These are phyloP conservation scores for Antedon mediterranea DNA, from an alignment of 53 echinoderm and acorn worm genomes.

Conservation along the genomic window DNA sequence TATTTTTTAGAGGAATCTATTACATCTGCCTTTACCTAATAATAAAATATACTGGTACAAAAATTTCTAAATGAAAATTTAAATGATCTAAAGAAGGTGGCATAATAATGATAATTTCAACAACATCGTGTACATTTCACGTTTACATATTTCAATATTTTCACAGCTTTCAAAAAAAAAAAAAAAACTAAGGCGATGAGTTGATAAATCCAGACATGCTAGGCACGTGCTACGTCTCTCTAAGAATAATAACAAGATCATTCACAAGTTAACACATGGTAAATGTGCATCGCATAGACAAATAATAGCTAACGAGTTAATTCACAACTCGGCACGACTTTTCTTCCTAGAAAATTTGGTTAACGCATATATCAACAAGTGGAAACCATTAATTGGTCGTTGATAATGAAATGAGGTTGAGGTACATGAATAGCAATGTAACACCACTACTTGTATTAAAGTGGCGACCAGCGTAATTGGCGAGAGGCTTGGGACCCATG, in stretches of 20 bases:
- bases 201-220: neutral
- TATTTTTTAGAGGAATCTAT: too few relatives aligned
- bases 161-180: neutral
- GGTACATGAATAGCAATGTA: neutral
- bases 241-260: too few relatives aligned
- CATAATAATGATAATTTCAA: neutral
- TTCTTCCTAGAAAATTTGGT: neutral
- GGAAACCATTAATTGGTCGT: neutral
- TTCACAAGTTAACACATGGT: neutral
- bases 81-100: too few relatives aligned
- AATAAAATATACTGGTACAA: too few relatives aligned
- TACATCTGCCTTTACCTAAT: too few relatives aligned
- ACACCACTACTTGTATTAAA: neutral
- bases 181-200: neutral
- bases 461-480: neutral
- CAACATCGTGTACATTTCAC: neutral
- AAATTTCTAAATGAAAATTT: too few relatives aligned
- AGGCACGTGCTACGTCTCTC: too few relatives aligned
- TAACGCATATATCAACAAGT: neutral
- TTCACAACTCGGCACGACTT: neutral
- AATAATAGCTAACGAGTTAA: neutral
- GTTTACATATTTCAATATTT: neutral
- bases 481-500: neutral
- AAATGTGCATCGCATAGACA: neutral
- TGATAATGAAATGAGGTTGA: neutral